These are phyloP conservation scores for Babylonia areolata DNA, from an alignment of 1,140 invertebrate genomes.

Conservation along the genomic window DNA sequence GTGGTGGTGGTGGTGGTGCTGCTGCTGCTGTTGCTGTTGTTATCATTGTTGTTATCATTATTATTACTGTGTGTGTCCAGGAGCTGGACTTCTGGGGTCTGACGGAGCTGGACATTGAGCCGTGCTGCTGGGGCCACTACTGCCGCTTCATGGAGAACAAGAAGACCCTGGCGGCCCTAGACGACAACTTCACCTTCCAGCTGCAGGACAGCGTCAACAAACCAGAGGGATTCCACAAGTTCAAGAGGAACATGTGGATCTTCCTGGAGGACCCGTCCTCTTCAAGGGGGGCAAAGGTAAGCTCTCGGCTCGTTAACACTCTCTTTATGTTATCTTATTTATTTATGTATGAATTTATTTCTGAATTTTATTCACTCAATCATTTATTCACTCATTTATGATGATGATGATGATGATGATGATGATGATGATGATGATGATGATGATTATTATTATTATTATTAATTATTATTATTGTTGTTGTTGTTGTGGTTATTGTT, in stretches of 20 bases:
- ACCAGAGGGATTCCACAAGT: constrained; percentile 54
- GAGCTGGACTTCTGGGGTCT: constrained; percentile 75
- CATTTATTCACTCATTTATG: too few species aligned
- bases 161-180: constrained; percentile 70
- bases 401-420: too few species aligned
- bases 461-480: too few species aligned
- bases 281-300: constrained; percentile 69
- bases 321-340: too few species aligned
- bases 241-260: constrained; percentile 67
- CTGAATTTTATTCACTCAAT: too few species aligned
- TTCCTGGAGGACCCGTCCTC: constrained; percentile 71
- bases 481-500: too few species aligned
- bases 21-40: too few species aligned
- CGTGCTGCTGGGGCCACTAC: constrained; percentile 75
- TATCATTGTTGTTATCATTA: too few species aligned
- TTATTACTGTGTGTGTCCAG: constrained; percentile 37
- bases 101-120: constrained; percentile 69
- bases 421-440: too few species aligned
- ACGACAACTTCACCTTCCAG: constrained; percentile 70
- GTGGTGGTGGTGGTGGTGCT: too few species aligned
- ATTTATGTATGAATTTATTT: too few species aligned
- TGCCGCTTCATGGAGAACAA: constrained; percentile 71
- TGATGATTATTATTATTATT: too few species aligned
- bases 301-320: neutral
- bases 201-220: constrained; percentile 57